Conservation (phyloP, 37 sponge, comb jelly and placozoan genomes). For the Chondrosia reniformis region DNA sequence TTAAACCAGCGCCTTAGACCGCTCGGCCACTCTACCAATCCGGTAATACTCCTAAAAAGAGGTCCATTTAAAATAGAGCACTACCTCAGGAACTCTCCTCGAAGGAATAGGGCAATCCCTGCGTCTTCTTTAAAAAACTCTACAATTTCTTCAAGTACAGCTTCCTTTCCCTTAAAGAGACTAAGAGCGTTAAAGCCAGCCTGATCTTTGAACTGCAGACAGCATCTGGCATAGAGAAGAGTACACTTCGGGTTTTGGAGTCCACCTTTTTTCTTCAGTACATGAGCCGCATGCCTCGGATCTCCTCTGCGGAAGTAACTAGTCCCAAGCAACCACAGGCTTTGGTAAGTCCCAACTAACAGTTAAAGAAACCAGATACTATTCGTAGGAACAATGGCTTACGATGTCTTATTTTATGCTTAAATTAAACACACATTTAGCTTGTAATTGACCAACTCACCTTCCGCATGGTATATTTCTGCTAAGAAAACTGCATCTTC, state of each 20-base stretch:
- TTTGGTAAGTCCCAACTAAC: constrained; percentile 51
- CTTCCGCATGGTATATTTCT: constrained; percentile 87
- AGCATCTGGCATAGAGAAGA: constrained; percentile 82
- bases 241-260: constrained; percentile 41
- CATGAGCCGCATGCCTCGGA: constrained; percentile 58
- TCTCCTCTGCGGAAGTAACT: constrained; percentile 79
- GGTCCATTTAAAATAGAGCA: neutral
- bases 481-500: constrained; percentile 90
- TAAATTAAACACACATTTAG: neutral
- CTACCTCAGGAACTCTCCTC: constrained; percentile 56
- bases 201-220: constrained; percentile 66
- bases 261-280: constrained; percentile 41
- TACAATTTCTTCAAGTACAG: constrained; percentile 29
- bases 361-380: neutral
- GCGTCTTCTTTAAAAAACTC: constrained; percentile 35
- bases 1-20: constrained; percentile 67
- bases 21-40: constrained; percentile 51
- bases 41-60: no score
- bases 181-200: constrained; percentile 38
- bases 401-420: neutral
- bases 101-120: constrained; percentile 60
- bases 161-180: constrained; percentile 27
- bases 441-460: constrained; percentile 14
- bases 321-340: constrained; percentile 73
- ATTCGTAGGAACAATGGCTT: neutral